Base-by-base conservation (phyloP, 2,797 vertebrate genomes). In the Lepus oiostolus region DNA sequence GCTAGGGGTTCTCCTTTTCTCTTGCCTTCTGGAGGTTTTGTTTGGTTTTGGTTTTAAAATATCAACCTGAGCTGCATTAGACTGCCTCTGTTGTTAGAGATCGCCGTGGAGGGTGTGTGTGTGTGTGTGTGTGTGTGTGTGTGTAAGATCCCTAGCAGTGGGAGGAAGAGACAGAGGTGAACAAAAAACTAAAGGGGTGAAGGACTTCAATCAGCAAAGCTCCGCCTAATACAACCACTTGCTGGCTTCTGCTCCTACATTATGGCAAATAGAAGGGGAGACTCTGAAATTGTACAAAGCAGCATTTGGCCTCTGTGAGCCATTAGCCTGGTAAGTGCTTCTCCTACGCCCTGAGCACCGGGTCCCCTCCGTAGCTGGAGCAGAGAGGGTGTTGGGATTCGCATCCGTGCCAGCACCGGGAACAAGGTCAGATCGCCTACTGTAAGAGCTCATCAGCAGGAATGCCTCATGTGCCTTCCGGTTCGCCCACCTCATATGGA, bases 321-420 rank as follows among this genome's bases (percentile, higher is more conserved):
- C 24, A n/a, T 84, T 67, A 85, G 62, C 42, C 75, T 88, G 68
- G 80, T 93, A 85, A 94, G 74, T 88, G 93, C 65, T 88, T 93
- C 72, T 88, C 88, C 82, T 63, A 71, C 77, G 77, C 89, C 35
- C 32, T 80, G 68, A 47, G 42, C 10, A 26, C 62, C 58, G 65
- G 65, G 58, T 86, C 21, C 74, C 3, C 72, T 85, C 50, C 38
- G 1, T 11, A 58, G 79, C 86, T 58, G 47, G 81, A 50, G 10
- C 68, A 42, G 79, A 85, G 67, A 88, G 52, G 26, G 82, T 85
- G 72, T 88, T 80, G 30, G 87, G 14, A 54, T 94, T 94, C 63
- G 87, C 70, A 70, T 86, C 82, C 94, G 72, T 87, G 70, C 35
- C 28, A 91, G 75, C 26, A 58, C 65, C 67, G 68, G 62, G 50